Base-by-base conservation (phyloP, 23 tunicate genomes). In the Halocynthia aurantium region DNA sequence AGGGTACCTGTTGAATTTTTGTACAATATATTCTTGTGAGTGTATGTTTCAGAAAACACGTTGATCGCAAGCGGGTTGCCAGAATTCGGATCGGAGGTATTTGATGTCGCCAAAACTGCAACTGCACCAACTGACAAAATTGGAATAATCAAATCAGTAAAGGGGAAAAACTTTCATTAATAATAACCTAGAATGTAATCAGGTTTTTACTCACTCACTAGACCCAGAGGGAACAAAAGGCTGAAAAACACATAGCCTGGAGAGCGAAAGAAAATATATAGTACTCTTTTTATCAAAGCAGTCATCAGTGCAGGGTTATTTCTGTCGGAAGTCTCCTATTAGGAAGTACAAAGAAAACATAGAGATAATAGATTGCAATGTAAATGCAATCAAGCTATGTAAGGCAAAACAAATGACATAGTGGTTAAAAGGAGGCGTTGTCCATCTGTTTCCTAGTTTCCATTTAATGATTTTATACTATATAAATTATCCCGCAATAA, bases 161-260 rank as follows among this genome's bases (percentile, higher is more conserved):
- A n/a, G 21, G 21, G 20, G n/a, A n/a, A 68, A 68, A 68, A 31
- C 44, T 31, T 31, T 31, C 21, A 19, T 15, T 5, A 15, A 2
- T 68, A 19, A 68, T 11, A 68, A 68, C 22, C 12, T 68, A 68
- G 20, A 68, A 19, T 40, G 12, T 15, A 40, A 15, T 17, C 51
- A 22, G 19, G 52, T 18, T 15, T 15, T 13, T 61, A 77, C 97
- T 71, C 69, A 92, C 98, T 86, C 62, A 78, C 87, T 8, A 92
- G 66, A 5, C 75, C 98, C 51, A 92, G 49, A 51, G 98, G 98
- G 0, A 92, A 31, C 18, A 92, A 10, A 5, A 92, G 50, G 53
- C 87, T 92, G 52, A 92, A 86, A 8, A 92, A 10, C 53, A 92
- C 53, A 5, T 63, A 67, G 9, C 84, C 98, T 7, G 92, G 88